Base-by-base conservation (phyloP, 2,113 vertebrate species). In the Ammodramus savannarum region DNA sequence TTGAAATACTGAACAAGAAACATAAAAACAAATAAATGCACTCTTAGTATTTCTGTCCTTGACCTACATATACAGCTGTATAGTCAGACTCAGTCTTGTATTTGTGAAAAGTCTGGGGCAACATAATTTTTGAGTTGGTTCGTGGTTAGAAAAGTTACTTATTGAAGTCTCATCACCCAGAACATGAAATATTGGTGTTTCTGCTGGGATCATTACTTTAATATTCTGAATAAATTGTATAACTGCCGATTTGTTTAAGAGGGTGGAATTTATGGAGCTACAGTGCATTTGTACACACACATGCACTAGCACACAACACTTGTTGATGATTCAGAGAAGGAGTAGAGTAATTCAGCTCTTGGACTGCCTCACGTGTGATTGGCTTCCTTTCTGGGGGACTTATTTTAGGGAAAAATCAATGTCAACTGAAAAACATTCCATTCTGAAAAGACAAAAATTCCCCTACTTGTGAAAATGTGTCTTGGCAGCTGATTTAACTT, bases 401-500 rank as follows among this genome's bases (percentile, higher is more conserved):
- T 97, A 97, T 97, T 97, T 97, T 97, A 96, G 90, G 97, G 96
- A 97, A 97, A 97, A 97, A 96, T 97, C 94, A 96, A 86, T 92
- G 96, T 97, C 97, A 96, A 94, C 96, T 78, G 95, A 97, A 97
- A 97, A 94, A 95, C 94, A 94, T 97, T 97, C 96, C 97, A 97
- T 97, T 97, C 97, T 97, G 96, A 97, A 97, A 96, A 96, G 97
- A 98, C 95, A 77, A 97, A 97, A 97, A 97, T 97, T 97, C 96
- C 96, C 94, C 96, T 96, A 97, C 97, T 97, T 97, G 97, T 97
- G 97, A 97, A 97, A 97, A 97, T 97, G 95, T 97, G 96, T 95
- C 97, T 98, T 95, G 96, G 96, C 89, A 97, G 97, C 96, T 98
- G 97, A 97, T 98, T 97, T 97, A 97, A 95, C 97, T 98, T 98